Conservation (phyloP, 2,888 invertebrate species). For the Macaria liturata region DNA sequence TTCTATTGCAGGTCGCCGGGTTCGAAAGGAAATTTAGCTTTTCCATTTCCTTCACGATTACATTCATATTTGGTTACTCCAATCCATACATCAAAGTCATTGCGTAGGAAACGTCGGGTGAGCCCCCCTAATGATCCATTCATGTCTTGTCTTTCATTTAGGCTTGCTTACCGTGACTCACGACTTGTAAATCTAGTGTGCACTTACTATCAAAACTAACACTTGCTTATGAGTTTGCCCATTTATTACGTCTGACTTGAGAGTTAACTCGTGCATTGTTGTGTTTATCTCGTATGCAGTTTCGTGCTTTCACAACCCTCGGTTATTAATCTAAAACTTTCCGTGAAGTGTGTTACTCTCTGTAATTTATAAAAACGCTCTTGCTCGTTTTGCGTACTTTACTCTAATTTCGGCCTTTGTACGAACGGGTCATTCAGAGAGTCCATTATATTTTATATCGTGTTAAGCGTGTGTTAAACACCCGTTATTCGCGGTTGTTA, state of each 20-base stretch:
- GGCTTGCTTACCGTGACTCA: slow-evolving; percentile 53
- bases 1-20: slow-evolving; percentile 3
- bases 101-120: slow-evolving; percentile 51
- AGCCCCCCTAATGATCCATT: slow-evolving; percentile 68
- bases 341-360: slow-evolving; percentile 6
- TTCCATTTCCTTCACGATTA: slow-evolving; percentile 43
- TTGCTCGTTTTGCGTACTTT: slow-evolving; percentile 6
- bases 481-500: slow-evolving; percentile 23
- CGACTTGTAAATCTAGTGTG: slow-evolving; percentile 45
- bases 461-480: slow-evolving; percentile 9
- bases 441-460: neutral
- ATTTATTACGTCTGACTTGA: slow-evolving; percentile 13
- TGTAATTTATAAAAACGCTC: slow-evolving; percentile 13
- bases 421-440: neutral
- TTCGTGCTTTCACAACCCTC: slow-evolving; percentile 13
- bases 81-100: slow-evolving; percentile 54
- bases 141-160: slow-evolving; percentile 58
- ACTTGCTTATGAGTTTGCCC: slow-evolving; percentile 24
- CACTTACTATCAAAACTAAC: slow-evolving; percentile 37
- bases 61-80: slow-evolving; percentile 44
- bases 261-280: slow-evolving; percentile 11
- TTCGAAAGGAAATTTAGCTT: slow-evolving; percentile 28
- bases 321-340: slow-evolving; percentile 4
- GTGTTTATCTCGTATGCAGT: slow-evolving; percentile 13
- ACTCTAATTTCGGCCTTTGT: slow-evolving; percentile 7